Evolutionary conservation across 2,797 vertebrate species (phyloP), one percentile per base, ranked within the genome.

Genomic region (Gallirallus australis): DNA sequence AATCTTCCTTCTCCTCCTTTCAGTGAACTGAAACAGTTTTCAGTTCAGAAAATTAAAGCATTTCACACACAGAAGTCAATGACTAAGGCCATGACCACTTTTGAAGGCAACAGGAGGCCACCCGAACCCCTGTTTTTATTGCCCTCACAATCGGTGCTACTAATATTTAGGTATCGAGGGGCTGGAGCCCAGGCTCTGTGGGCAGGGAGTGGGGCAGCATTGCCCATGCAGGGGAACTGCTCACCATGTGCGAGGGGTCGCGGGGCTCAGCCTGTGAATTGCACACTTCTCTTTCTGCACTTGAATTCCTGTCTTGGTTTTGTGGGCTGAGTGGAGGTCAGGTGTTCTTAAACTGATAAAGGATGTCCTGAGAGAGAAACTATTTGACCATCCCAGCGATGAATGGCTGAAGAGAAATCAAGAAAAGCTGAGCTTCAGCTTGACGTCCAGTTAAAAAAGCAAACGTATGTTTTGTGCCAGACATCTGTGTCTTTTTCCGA

Each of bases 401-500:
- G 72, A 94, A 89, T 66, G 61, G 50, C 59, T 86, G 63, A 90
- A 73, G 15, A 65, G 54, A 92, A 57, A 90, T 87, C 48, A 85
- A 85, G 82, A 80, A 79, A 94, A 65, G 14, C 80, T 8, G 10
- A 91, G 69, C 59, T 89, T 81, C 24, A 79, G 35, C 83, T 92
- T 96, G 93, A 89, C 93, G 78, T 71, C 53, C 61, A 83, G 21
- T 69, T 69, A 39, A 84, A 89, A 95, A 85, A 64, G 48, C 28
- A 71, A 68, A 65, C 27, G 50, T 21, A 39, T 42, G 6, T 81
- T 80, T 80, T 39, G n/a, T 87, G 45, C 50, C 93, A 94, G 87
- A 78, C 72, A 90, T 75, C 90, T 89, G 59, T 95, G 71, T 82
- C 42, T 82, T 95, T 53, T 82, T 93, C 80, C 92, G 77, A 81